Percentiles rank a stretch among this genome's conserved stretches.
phyloP scores from a whole-genome alignment of 2,113 vertebrate genomes.

The Thunnus maccoyii region DNA sequence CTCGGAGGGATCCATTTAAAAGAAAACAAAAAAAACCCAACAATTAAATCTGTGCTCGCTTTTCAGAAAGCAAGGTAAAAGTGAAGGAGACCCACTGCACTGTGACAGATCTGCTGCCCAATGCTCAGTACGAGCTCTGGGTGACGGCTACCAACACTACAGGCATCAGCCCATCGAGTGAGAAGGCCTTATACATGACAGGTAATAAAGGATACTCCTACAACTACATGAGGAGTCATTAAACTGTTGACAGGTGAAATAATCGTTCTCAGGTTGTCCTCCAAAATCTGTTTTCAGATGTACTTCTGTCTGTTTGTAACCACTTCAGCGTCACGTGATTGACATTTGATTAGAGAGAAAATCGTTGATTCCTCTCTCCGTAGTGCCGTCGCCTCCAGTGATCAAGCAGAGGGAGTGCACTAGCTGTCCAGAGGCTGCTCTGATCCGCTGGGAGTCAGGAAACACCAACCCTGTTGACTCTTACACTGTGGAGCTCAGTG shows the following conservation, averaged over 20 bases:
- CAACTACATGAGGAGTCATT: not conserved
- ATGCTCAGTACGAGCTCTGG: slow-evolving; percentile 96
- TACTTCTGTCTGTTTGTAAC: slow-evolving; percentile 61
- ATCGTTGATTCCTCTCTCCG: not conserved
- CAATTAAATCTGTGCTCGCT: slow-evolving; percentile 21
- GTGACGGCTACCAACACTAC: slow-evolving; percentile 93
- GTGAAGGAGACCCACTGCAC: slow-evolving; percentile 95
- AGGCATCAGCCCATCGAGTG: slow-evolving; percentile 91
- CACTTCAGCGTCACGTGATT: not conserved
- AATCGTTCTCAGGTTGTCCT: not conserved
- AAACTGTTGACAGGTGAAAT: slow-evolving; percentile 6
- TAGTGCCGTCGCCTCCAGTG: slow-evolving; percentile 90
- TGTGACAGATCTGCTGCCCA: slow-evolving; percentile 88
- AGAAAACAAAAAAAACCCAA: no score
- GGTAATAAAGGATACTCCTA: slow-evolving; percentile 82
- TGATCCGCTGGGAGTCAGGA: slow-evolving; percentile 94
- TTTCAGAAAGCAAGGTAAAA: slow-evolving; percentile 85
- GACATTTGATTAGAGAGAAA: not conserved
- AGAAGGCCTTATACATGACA: slow-evolving; percentile 92
- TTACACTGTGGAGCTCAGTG: slow-evolving; percentile 91
- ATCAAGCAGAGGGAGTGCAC: slow-evolving; percentile 83
- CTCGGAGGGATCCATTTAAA: not conserved
- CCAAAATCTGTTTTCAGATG: not conserved
- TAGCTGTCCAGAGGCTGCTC: slow-evolving; percentile 90
- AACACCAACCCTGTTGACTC: slow-evolving; percentile 95